phyloP scores from a whole-genome alignment of 2,113 vertebrate genomes.

The Pterocles burchelli region DNA sequence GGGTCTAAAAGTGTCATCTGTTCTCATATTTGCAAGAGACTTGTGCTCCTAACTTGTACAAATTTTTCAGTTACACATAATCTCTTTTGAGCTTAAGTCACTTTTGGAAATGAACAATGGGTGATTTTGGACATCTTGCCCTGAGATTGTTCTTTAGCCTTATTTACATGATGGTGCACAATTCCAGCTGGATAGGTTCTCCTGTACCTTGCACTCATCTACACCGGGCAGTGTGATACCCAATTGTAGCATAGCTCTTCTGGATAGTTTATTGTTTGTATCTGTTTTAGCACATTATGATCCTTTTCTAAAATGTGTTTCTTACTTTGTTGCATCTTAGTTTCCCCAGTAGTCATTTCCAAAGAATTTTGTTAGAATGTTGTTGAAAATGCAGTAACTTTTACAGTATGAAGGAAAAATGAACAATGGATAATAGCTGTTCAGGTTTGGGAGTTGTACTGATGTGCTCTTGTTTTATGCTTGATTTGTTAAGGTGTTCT shows the following conservation, averaged over 20 bases:
- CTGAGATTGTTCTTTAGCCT: background rate
- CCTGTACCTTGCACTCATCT: background rate
- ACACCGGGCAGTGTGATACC: background rate
- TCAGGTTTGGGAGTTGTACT: background rate
- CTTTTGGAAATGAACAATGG: background rate
- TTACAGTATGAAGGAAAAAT: background rate
- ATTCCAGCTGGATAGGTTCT: background rate
- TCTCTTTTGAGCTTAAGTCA: background rate
- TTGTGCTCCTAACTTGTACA: background rate
- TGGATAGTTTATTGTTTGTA: background rate
- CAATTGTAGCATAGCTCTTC: background rate
- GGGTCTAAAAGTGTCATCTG: background rate
- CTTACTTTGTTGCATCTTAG: background rate
- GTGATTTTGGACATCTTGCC: background rate
- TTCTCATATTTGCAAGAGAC: background rate
- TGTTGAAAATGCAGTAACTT: background rate
- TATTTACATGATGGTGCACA: background rate
- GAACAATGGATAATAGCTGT: background rate
- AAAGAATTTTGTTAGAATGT: background rate
- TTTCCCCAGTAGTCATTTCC: background rate
- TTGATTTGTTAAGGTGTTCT: background rate
- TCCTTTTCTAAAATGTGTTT: background rate
- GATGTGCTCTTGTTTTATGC: background rate
- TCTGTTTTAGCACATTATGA: background rate
- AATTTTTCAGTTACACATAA: background rate